Percentiles rank a stretch among this genome's conserved stretches.
These are phyloP conservation scores for Illadopsis cleaveri DNA, from an alignment of 2,113 vertebrate species.

Conservation along the genomic window DNA sequence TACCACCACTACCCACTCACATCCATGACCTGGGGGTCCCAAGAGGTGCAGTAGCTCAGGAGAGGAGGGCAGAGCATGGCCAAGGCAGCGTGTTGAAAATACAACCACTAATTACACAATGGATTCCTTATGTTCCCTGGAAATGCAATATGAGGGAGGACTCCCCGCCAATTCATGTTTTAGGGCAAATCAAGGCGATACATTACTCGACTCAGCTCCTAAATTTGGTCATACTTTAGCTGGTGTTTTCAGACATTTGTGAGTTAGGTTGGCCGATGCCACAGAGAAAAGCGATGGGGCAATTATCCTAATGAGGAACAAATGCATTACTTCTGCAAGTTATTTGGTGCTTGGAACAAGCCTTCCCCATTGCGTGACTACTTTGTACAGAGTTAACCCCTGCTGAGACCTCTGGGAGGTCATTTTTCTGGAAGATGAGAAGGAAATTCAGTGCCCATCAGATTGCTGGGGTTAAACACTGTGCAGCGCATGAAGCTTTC, in stretches of 20 bases:
- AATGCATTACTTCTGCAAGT: constrained; percentile 66
- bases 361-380: constrained; percentile 15
- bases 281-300: constrained; percentile 62
- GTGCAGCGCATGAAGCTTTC: accelerated
- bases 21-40: not conserved
- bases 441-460: not conserved
- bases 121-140: constrained; percentile 58
- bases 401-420: not conserved
- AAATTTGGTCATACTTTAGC: constrained; percentile 58
- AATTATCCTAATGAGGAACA: constrained; percentile 70
- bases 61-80: not conserved
- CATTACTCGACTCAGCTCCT: constrained; percentile 46
- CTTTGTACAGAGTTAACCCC: constrained; percentile 45
- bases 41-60: not conserved
- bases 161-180: constrained; percentile 46
- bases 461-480: not conserved
- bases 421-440: not conserved
- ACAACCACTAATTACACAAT: constrained; percentile 55
- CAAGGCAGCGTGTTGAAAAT: constrained; percentile 3
- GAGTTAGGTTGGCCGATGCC: constrained; percentile 41
- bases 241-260: constrained; percentile 38
- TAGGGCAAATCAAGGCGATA: constrained; percentile 41
- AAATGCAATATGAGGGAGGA: constrained; percentile 18
- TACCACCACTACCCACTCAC: not conserved
- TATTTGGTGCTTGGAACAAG: constrained; percentile 55